These are phyloP conservation scores for Pterostichus niger DNA, from an alignment of 2,888 invertebrate species.

Conservation along the genomic window DNA sequence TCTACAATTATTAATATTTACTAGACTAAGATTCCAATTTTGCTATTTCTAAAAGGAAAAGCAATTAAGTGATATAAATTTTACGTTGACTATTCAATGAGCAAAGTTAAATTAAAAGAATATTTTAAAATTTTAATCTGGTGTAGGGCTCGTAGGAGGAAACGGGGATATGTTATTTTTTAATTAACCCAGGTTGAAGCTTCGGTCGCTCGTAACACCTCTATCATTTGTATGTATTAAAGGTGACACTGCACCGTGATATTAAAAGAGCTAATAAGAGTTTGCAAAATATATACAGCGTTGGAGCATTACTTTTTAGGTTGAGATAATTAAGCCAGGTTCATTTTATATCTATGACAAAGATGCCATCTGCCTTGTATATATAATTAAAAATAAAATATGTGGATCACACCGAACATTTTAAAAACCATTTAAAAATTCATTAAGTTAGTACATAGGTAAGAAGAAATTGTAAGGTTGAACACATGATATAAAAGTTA, in stretches of 20 bases:
- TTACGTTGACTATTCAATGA: background rate
- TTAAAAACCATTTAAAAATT: too few relatives aligned
- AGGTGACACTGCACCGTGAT: slow-evolving; percentile 6
- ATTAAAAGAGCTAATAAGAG: slow-evolving; percentile 47
- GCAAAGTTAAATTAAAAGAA: slow-evolving; percentile 2
- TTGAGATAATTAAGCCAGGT: slow-evolving; percentile 20
- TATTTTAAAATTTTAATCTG: slow-evolving; percentile 8
- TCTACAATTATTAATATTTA: too few relatives aligned
- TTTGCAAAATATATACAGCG: slow-evolving; percentile 29
- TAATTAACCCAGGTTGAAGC: slow-evolving; percentile 23
- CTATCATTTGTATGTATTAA: slow-evolving; percentile 53
- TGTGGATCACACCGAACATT: background rate
- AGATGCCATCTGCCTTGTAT: background rate
- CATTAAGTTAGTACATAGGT: too few relatives aligned
- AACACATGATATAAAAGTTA: too few relatives aligned
- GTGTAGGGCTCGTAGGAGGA: too few relatives aligned
- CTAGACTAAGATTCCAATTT: background rate
- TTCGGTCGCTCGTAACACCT: background rate
- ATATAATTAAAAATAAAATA: slow-evolving; percentile 10
- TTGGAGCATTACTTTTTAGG: slow-evolving; percentile 18
- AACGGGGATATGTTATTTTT: slow-evolving; percentile 33
- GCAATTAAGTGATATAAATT: too few relatives aligned
- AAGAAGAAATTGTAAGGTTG: too few relatives aligned
- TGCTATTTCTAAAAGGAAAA: too few relatives aligned
- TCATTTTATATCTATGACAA: background rate